Evolutionary conservation across 2,797 vertebrate species (phyloP).

Genomic region (Caiman crocodilus): DNA sequence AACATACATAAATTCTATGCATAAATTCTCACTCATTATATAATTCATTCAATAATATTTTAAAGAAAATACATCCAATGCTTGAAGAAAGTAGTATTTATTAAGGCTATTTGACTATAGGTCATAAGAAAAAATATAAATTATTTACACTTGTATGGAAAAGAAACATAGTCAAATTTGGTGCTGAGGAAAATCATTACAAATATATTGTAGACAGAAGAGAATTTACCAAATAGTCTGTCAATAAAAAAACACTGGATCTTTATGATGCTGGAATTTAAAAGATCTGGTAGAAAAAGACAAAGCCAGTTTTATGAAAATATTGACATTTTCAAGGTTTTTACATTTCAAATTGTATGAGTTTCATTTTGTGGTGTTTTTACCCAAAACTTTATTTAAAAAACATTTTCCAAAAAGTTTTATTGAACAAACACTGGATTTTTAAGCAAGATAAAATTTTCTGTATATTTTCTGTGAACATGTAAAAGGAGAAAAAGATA

Average conservation of each 20-base stretch:
- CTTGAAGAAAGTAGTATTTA: conserved; percentile 68
- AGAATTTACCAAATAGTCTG: conserved; percentile 59
- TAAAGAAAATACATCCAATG: conserved; percentile 66
- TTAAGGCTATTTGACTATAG: background rate
- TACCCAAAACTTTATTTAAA: conserved; percentile 59
- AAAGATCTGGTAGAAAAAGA: conserved; percentile 63
- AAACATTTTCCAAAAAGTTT: conserved; percentile 26
- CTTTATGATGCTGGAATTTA: conserved; percentile 69
- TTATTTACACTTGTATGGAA: conserved; percentile 69
- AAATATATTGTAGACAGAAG: conserved; percentile 52
- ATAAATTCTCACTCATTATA: conserved; percentile 75
- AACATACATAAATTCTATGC: conserved; percentile 75
- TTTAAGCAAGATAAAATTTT: conserved; percentile 2
- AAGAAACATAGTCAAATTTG: conserved; percentile 66
- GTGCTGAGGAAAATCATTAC: conserved; percentile 70
- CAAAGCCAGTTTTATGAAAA: conserved; percentile 56
- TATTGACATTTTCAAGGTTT: conserved; percentile 46
- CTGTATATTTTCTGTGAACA: conserved; percentile 15
- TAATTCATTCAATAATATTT: conserved; percentile 72
- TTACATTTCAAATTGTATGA: conserved; percentile 67
- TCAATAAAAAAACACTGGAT: conserved; percentile 70
- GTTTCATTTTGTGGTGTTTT: conserved; percentile 53
- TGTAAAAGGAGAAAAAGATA: background rate
- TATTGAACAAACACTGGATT: conserved; percentile 12
- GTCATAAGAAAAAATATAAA: conserved; percentile 7